Conservation (phyloP, 2,888 invertebrate genomes). For the Eremobia ochroleuca region DNA sequence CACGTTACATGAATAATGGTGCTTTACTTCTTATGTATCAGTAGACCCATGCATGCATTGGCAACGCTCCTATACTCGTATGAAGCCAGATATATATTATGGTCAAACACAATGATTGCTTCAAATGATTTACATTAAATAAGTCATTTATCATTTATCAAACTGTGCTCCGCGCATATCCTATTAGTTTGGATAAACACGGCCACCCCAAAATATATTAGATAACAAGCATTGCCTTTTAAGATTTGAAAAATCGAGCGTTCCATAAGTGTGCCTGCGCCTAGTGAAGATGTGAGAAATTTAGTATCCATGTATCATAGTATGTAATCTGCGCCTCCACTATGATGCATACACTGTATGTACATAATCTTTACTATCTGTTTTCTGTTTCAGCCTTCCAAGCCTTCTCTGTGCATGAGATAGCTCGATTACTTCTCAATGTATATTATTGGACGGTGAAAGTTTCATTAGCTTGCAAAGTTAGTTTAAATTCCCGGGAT, state of each 20-base stretch:
- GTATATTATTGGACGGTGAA: constrained; percentile 78
- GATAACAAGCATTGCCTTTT: neutral
- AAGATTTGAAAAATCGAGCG: neutral
- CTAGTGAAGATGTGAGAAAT: neutral
- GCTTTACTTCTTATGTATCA: constrained; percentile 11
- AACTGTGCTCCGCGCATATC: neutral
- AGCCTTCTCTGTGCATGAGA: constrained; percentile 89
- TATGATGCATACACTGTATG: constrained; percentile 71
- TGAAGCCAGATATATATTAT: neutral
- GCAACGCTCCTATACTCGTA: neutral
- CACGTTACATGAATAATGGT: constrained; percentile 13
- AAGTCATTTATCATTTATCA: too few relatives aligned
- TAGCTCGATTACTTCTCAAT: constrained; percentile 76
- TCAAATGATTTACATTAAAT: too few relatives aligned
- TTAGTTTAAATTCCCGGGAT: neutral
- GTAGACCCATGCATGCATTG: neutral
- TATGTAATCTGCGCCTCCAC: constrained; percentile 6
- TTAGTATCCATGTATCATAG: constrained; percentile 1
- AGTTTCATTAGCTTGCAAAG: constrained; percentile 62
- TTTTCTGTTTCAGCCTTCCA: constrained; percentile 91
- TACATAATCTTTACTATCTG: constrained; percentile 87
- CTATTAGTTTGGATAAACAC: neutral
- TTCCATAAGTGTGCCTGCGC: neutral
- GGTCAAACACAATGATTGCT: too few relatives aligned
- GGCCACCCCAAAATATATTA: neutral